phyloP scores from a whole-genome alignment of 2,888 invertebrate genomes.

The Machimus rusticus region DNA sequence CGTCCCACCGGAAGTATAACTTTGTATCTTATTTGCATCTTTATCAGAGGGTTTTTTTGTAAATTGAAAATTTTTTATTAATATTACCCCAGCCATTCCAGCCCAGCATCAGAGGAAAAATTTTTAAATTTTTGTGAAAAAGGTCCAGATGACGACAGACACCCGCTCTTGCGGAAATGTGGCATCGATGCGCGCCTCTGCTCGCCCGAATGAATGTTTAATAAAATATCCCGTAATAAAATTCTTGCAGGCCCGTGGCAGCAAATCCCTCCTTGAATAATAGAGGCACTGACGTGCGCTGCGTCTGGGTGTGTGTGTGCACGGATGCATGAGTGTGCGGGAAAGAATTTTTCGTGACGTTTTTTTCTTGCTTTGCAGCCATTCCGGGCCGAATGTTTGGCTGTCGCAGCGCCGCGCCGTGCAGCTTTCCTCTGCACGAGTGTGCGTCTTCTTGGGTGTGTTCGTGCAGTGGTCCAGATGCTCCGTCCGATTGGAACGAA shows the following conservation, averaged over 20 bases:
- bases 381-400: background rate
- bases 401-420: background rate
- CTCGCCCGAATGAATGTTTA: background rate
- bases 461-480: background rate
- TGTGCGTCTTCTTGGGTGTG: background rate
- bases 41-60: background rate
- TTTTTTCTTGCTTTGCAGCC: background rate
- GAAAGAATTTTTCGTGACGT: background rate
- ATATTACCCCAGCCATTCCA: background rate
- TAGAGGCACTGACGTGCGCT: background rate
- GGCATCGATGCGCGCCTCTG: background rate
- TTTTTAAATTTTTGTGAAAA: background rate
- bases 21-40: background rate
- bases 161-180: background rate
- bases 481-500: background rate
- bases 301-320: background rate
- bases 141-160: background rate
- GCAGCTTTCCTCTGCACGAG: background rate
- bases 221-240: conserved; percentile 34
- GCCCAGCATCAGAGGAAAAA: background rate
- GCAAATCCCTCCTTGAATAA: background rate
- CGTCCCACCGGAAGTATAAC: background rate
- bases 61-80: background rate
- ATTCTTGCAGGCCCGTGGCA: conserved; percentile 17
- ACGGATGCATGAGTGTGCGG: background rate